Percentiles rank a stretch among this genome's conserved stretches.
Evolutionary conservation across 53 echinoderm and acorn worm species (phyloP).

Genomic region (Holothuria leucospilota): DNA sequence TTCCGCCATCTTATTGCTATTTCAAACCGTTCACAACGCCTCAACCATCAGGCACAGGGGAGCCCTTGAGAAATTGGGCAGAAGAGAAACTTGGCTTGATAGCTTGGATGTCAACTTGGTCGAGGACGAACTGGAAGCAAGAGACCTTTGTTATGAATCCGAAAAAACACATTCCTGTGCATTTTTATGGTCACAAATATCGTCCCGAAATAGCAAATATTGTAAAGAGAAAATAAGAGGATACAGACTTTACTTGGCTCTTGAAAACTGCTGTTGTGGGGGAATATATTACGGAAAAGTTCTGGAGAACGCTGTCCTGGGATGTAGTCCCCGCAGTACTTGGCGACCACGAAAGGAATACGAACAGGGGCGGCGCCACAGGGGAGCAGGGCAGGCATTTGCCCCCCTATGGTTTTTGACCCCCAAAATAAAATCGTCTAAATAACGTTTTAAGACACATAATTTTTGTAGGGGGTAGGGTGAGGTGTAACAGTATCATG

Average conservation of each 20-base stretch:
- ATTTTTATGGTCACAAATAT: background rate
- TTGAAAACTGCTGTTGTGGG: conserved; percentile 31
- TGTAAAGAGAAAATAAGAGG: conserved; percentile 1
- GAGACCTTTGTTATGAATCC: background rate
- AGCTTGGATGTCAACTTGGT: conserved; percentile 35
- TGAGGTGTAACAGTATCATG: too few species aligned
- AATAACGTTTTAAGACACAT: too few species aligned
- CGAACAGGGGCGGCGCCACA: too few species aligned
- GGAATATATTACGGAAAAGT: conserved; percentile 17
- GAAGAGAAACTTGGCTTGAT: background rate
- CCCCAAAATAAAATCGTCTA: too few species aligned
- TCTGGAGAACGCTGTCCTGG: conserved; percentile 24
- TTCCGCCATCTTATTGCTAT: conserved; percentile 6
- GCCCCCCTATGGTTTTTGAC: too few species aligned
- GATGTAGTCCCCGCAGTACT: conserved; percentile 18
- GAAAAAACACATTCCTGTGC: background rate
- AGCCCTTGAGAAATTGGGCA: background rate
- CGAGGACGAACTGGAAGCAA: background rate
- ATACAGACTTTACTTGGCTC: conserved; percentile 26
- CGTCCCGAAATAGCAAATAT: background rate
- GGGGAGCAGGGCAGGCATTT: too few species aligned
- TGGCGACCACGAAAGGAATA: background rate
- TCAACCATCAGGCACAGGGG: too few species aligned
- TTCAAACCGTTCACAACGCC: too few species aligned
- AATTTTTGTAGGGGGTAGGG: too few species aligned